These are phyloP conservation scores for Iphiclides podalirius DNA, from an alignment of 2,888 invertebrate genomes.

Conservation along the genomic window DNA sequence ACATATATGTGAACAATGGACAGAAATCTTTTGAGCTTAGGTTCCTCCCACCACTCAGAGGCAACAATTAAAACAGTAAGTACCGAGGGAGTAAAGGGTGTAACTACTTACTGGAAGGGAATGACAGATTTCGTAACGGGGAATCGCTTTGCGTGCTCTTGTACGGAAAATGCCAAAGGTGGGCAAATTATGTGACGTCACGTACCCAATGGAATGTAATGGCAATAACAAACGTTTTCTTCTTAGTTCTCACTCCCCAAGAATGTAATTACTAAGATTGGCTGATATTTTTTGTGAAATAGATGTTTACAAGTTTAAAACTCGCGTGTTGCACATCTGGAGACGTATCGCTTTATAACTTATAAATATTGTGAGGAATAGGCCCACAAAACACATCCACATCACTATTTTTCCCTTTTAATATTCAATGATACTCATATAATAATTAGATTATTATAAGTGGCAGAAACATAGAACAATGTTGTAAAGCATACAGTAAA, in stretches of 20 bases:
- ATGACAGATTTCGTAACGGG: conserved; percentile 50
- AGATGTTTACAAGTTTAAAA: too few species aligned
- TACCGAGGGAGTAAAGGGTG: conserved; percentile 52
- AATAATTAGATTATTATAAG: too few species aligned
- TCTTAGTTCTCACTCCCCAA: neutral
- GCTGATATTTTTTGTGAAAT: too few species aligned
- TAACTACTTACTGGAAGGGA: conserved; percentile 69
- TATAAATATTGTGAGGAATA: too few species aligned
- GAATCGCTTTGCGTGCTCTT: conserved; percentile 40
- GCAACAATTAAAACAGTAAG: conserved; percentile 75
- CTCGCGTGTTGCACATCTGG: too few species aligned
- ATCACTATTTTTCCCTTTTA: too few species aligned
- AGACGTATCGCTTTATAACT: too few species aligned
- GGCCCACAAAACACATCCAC: too few species aligned
- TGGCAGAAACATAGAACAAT: conserved; percentile 12
- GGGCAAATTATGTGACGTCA: conserved; percentile 63
- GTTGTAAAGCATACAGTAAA: conserved; percentile 25
- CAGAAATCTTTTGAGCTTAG: too few species aligned
- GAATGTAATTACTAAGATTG: too few species aligned
- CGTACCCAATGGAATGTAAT: conserved; percentile 29
- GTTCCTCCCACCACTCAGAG: conserved; percentile 71
- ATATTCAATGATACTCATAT: too few species aligned
- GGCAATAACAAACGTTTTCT: conserved; percentile 17
- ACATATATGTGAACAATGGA: too few species aligned
- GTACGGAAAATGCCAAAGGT: conserved; percentile 56